These are phyloP conservation scores for Glaucidium brasilianum DNA, from an alignment of 2,113 vertebrate genomes.

Conservation along the genomic window DNA sequence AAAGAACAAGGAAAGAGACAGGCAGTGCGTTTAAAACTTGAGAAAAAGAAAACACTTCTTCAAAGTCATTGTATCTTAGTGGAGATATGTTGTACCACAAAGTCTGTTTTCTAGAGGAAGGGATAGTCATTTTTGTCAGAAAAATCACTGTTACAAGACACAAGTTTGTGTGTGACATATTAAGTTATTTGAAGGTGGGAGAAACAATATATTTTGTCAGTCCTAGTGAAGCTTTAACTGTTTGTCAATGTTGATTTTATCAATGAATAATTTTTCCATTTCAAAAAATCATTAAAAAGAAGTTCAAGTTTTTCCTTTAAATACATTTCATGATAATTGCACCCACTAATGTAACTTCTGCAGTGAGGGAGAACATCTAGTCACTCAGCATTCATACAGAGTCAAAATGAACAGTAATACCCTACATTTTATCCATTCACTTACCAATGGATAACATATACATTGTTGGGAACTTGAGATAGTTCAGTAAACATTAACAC, in stretches of 20 bases:
- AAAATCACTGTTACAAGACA: background rate
- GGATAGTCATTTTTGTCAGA: background rate
- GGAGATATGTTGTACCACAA: background rate
- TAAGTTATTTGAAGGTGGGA: background rate
- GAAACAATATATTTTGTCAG: background rate
- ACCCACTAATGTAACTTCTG: background rate
- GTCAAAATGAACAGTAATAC: background rate
- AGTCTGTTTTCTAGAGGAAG: background rate
- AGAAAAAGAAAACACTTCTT: background rate
- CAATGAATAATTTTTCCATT: background rate
- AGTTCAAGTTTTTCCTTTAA: background rate
- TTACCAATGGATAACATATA: background rate
- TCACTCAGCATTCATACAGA: background rate
- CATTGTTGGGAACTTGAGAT: background rate
- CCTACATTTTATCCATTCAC: background rate
- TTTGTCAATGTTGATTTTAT: background rate
- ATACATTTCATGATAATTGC: background rate
- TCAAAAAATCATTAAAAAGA: background rate
- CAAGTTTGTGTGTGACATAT: background rate
- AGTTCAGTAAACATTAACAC: background rate
- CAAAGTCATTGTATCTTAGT: background rate
- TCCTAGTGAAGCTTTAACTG: background rate
- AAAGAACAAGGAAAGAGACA: background rate
- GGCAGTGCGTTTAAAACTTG: background rate
- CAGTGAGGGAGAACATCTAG: background rate